Conservation (phyloP, 2,888 invertebrate genomes). For the Conchocele bisecta region DNA sequence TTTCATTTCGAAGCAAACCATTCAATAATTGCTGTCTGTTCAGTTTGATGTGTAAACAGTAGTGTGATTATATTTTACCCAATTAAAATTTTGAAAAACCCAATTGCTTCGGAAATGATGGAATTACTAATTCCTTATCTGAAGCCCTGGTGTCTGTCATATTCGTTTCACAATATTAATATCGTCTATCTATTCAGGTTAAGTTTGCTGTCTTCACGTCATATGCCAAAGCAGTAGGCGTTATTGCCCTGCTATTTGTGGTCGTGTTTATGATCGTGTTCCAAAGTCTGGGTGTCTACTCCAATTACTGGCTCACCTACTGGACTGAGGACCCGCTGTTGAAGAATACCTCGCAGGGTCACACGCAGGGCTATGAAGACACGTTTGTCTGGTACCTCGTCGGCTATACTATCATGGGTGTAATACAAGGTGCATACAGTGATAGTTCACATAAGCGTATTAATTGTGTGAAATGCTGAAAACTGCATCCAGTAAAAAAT, state of each 20-base stretch:
- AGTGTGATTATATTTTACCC: too few relatives aligned
- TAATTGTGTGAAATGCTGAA: too few relatives aligned
- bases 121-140: too few relatives aligned
- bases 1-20: too few relatives aligned
- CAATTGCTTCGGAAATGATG: too few relatives aligned
- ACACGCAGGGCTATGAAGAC: conserved; percentile 62
- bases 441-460: too few relatives aligned
- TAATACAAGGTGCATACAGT: conserved; percentile 77
- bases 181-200: conserved; percentile 84
- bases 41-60: too few relatives aligned
- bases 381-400: conserved; percentile 79
- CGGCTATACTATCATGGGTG: conserved; percentile 82
- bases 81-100: too few relatives aligned
- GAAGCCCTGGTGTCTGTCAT: too few relatives aligned
- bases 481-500: too few relatives aligned
- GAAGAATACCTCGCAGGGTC: conserved; percentile 59
- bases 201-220: conserved; percentile 94
- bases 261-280: conserved; percentile 84
- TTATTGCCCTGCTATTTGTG: conserved; percentile 90
- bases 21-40: too few relatives aligned
- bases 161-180: too few relatives aligned
- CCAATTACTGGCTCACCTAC: conserved; percentile 76
- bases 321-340: conserved; percentile 77
- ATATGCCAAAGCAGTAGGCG: conserved; percentile 91
- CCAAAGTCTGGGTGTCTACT: conserved; percentile 68